A percentile compares a stretch with the other conserved stretches of the same genome.
These are phyloP conservation scores for Copidosoma aretas DNA, from an alignment of 2,888 invertebrate species.

Conservation along the genomic window DNA sequence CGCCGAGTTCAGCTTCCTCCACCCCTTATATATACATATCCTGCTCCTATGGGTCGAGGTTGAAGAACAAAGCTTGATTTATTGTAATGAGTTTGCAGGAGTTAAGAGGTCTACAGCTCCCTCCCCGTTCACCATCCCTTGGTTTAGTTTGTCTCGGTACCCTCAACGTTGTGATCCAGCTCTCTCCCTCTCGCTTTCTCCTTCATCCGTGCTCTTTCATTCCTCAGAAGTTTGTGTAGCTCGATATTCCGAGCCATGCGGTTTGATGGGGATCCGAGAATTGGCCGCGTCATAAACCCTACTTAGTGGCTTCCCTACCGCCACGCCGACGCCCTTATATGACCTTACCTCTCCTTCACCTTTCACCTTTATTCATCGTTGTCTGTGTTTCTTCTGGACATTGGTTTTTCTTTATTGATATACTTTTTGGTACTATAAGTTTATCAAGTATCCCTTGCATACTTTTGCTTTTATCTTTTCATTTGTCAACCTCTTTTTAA, in stretches of 20 bases:
- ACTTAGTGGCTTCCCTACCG: slow-evolving; percentile 54
- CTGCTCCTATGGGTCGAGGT: slow-evolving; percentile 41
- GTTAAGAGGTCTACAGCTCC: slow-evolving; percentile 58
- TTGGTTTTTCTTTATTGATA: slow-evolving; percentile 1
- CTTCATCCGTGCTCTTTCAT: slow-evolving; percentile 30
- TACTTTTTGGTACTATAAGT: not conserved
- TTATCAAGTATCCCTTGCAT: not conserved
- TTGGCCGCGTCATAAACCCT: slow-evolving; percentile 63
- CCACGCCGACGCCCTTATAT: slow-evolving; percentile 43
- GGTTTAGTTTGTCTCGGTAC: slow-evolving; percentile 27
- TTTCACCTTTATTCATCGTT: slow-evolving; percentile 21
- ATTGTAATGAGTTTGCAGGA: slow-evolving; percentile 63
- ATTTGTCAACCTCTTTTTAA: not conserved
- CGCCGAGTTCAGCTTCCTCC: slow-evolving; percentile 54
- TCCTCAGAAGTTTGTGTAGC: slow-evolving; percentile 30
- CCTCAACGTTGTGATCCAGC: slow-evolving; percentile 37
- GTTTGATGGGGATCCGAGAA: slow-evolving; percentile 62
- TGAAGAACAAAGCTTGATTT: slow-evolving; percentile 64
- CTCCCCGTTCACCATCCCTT: slow-evolving; percentile 29
- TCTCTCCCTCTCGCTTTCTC: too few species aligned
- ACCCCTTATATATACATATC: not conserved
- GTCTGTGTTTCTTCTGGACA: not conserved
- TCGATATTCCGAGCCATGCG: slow-evolving; percentile 50
- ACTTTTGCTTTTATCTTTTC: not conserved
- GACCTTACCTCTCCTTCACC: slow-evolving; percentile 25